Evolutionary conservation across 2,113 vertebrate genomes (phyloP).

Genomic region (Burhinus oedicnemus): DNA sequence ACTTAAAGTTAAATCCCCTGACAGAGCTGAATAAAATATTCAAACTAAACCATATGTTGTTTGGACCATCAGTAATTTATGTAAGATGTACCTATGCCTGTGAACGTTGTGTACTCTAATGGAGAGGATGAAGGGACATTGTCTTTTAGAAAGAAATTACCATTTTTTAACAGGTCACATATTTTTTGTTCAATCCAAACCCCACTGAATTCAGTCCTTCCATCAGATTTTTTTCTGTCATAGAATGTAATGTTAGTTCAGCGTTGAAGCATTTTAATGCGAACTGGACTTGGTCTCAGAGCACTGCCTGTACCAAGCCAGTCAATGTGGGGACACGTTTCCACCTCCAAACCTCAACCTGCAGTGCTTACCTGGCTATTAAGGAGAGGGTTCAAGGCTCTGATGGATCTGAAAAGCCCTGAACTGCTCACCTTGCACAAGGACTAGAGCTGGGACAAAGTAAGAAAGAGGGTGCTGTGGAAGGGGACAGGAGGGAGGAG

Average conservation of each 20-base stretch:
- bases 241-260: neutral
- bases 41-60: conserved; percentile 67
- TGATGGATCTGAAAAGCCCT: neutral
- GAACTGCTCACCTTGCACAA: neutral
- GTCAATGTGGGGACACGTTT: neutral
- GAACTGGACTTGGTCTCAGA: neutral
- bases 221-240: neutral
- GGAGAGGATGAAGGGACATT: neutral
- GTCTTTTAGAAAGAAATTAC: neutral
- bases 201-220: neutral
- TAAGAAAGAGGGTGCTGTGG: neutral
- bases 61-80: conserved; percentile 48
- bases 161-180: neutral
- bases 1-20: conserved; percentile 36
- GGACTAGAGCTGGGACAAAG: neutral
- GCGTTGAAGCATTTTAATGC: neutral
- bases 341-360: neutral
- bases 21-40: conserved; percentile 56
- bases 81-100: neutral
- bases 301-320: neutral
- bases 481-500: neutral
- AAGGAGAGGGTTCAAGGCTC: neutral
- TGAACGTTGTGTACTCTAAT: neutral
- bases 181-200: neutral
- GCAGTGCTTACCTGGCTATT: neutral